Base-by-base conservation (phyloP, 2,888 invertebrate species). In the Hirtodrosophila confusa region DNA sequence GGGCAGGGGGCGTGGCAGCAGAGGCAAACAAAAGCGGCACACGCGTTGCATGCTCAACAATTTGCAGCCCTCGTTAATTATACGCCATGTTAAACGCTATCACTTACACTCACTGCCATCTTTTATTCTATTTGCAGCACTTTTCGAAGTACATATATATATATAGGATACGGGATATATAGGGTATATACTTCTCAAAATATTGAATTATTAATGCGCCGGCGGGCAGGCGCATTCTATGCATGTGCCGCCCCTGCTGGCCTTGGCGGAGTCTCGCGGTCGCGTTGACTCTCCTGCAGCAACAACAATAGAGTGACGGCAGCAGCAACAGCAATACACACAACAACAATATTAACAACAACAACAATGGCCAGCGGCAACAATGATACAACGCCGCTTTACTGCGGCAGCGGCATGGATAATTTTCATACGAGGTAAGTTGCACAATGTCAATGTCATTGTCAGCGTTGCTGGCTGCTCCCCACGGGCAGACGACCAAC, bases 371-470 rank as follows among this genome's bases (percentile, higher is more conserved):
- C 73, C 50, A 69, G 75, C 70, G 71, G 75, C 69, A 86, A 65
- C 69, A 84, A 89, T 77, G 80, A 86, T 67, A 86, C 89, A 58
- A 77, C 75, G 60, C 87, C 89, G 69, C 78, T 76, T 43, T 90
- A 90, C 60, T 90, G 90, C 75, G 90, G 90, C 67, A 77, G 86
- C 51, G 86, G 85, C 75, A 77, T 90, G 84, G 90, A 90, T 78
- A 86, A 89, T 80, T 90, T 90, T 67, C 90, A 90, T 77, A 90
- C 90, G 45, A 82, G 86, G 90, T 90, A 77, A 89, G 90, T 78
- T 60, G 9, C 63, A 11, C 63, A 71, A 72, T 65, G 75, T 33
- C 69, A 69, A 58, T 68, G 69, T 43, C 69, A 57, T 31, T 11
- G 55, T 39, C 64, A 61, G 27, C 44, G 31, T 23, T 35, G 53